Conservation (phyloP, 2,797 vertebrate species). For the Neopelma chrysocephalum region DNA sequence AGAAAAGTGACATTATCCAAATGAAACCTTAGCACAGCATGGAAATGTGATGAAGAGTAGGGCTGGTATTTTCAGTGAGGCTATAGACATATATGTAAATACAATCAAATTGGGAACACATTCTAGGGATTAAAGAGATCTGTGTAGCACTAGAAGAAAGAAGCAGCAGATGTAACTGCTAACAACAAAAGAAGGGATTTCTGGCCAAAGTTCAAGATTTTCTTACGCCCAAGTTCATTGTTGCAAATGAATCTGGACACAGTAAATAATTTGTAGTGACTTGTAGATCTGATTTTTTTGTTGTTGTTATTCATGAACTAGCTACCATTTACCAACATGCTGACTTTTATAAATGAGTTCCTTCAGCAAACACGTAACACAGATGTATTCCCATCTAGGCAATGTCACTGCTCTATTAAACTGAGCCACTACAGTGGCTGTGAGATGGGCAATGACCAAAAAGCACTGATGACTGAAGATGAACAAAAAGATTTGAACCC, state of each 20-base stretch:
- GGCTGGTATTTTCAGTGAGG: constrained; percentile 35
- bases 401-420: background rate
- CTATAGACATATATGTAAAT: constrained; percentile 70
- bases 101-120: constrained; percentile 69
- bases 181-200: constrained; percentile 46
- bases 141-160: constrained; percentile 50
- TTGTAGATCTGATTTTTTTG: background rate
- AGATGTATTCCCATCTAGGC: background rate
- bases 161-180: constrained; percentile 55
- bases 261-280: constrained; percentile 14
- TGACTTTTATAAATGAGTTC: constrained; percentile 17
- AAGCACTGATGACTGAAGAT: background rate
- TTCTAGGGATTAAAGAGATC: constrained; percentile 75
- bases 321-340: constrained; percentile 8
- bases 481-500: background rate
- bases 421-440: rapidly evolving
- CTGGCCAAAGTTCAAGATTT: constrained; percentile 21
- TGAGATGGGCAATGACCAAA: background rate
- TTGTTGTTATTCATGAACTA: background rate
- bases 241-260: constrained; percentile 3
- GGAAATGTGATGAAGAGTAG: constrained; percentile 70
- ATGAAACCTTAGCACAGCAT: constrained; percentile 32
- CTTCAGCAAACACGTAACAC: background rate
- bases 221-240: background rate
- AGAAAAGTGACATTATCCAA: constrained; percentile 63